Percentiles rank a stretch among this genome's conserved stretches.
These are phyloP conservation scores for Andrena dorsata DNA, from an alignment of 2,888 invertebrate species.

Conservation along the genomic window DNA sequence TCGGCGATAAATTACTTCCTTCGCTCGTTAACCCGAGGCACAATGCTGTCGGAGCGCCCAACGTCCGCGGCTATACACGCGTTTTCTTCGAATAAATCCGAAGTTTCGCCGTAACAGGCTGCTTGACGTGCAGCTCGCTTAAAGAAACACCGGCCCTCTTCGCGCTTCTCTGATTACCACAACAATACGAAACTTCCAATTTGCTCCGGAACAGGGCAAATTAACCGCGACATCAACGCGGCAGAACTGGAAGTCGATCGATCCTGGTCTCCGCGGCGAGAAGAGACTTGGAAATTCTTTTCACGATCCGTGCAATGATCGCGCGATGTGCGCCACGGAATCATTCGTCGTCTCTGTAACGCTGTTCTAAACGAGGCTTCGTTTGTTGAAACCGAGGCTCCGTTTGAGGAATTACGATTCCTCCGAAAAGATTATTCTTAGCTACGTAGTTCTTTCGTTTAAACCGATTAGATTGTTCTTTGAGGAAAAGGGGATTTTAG, in stretches of 20 bases:
- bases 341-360: neutral
- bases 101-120: slow-evolving; percentile 42
- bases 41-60: slow-evolving; percentile 3
- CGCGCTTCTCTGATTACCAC: slow-evolving; percentile 54
- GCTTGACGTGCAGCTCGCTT: slow-evolving; percentile 12
- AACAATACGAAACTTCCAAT: slow-evolving; percentile 53
- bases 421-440: no score
- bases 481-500: no score
- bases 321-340: neutral
- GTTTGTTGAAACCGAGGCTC: neutral
- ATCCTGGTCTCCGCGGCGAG: neutral
- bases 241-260: slow-evolving; percentile 34
- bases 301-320: neutral
- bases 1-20: slow-evolving; percentile 41
- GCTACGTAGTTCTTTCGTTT: no score
- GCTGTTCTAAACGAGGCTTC: neutral
- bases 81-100: slow-evolving; percentile 30
- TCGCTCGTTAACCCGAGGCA: slow-evolving; percentile 44
- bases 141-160: slow-evolving; percentile 10
- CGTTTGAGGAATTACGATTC: no score
- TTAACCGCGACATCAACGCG: slow-evolving; percentile 25
- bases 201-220: slow-evolving; percentile 19
- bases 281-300: slow-evolving; percentile 13
- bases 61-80: neutral
- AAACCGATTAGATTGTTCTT: no score